Conservation (phyloP, 2,113 vertebrate genomes). For the Myxocyprinus asiaticus region DNA sequence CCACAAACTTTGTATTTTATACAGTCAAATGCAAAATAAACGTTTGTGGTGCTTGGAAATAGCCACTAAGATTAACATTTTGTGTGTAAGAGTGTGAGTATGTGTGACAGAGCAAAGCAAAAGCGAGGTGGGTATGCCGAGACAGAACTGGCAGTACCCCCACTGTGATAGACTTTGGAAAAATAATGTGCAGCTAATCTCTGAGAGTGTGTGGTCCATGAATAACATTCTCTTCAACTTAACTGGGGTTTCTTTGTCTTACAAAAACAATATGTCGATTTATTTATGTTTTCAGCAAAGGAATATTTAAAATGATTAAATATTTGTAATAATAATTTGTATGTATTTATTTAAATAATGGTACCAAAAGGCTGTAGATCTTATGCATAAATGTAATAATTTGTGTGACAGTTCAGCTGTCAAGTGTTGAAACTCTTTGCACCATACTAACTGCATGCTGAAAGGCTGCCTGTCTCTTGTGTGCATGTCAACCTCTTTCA, state of each 20-base stretch:
- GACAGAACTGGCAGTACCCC: constrained; percentile 35
- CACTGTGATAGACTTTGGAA: constrained; percentile 37
- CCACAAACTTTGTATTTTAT: no score
- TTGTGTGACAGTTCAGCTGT: neutral
- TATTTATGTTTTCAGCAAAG: constrained; percentile 3
- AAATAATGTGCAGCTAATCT: constrained; percentile 33
- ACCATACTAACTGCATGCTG: neutral
- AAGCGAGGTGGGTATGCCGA: constrained; percentile 22
- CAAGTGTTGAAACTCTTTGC: neutral
- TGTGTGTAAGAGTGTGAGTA: constrained; percentile 16
- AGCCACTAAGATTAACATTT: neutral
- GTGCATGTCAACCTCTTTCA: constrained; percentile 58
- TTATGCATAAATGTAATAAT: neutral
- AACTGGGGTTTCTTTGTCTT: constrained; percentile 11
- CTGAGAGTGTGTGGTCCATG: constrained; percentile 37
- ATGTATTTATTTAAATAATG: neutral
- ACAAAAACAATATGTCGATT: neutral
- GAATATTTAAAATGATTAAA: neutral
- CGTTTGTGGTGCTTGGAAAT: no score
- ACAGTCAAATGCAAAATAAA: no score
- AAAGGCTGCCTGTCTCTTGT: constrained; percentile 52
- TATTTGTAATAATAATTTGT: no score
- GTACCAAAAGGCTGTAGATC: neutral
- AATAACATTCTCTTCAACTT: constrained; percentile 17
- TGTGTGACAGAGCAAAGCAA: neutral